Percentiles rank a stretch among this genome's conserved stretches.
phyloP scores from a whole-genome alignment of 2,888 invertebrate genomes.

The Sarcophaga caerulescens region DNA sequence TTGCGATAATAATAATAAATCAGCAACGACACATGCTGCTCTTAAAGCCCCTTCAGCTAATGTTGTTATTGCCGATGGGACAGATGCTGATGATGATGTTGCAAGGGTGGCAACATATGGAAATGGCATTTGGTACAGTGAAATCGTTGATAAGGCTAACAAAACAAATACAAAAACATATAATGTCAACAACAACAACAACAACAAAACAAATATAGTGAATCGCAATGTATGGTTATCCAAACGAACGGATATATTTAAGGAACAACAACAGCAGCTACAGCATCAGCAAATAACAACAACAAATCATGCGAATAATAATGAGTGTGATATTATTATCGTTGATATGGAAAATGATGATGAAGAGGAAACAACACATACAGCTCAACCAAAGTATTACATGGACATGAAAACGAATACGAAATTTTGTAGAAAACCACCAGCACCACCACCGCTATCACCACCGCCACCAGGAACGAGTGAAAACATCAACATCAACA shows the following conservation, averaged over 20 bases:
- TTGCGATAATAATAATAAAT: constrained; percentile 34
- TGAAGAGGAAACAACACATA: not conserved
- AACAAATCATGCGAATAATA: constrained; percentile 23
- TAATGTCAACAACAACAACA: constrained; percentile 25
- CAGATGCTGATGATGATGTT: constrained; percentile 1
- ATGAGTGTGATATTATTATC: constrained; percentile 60
- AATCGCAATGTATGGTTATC: constrained; percentile 41
- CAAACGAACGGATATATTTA: not conserved
- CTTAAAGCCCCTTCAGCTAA: constrained; percentile 14
- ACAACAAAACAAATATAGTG: constrained; percentile 2
- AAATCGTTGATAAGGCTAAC: constrained; percentile 50
- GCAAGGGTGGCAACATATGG: constrained; percentile 39
- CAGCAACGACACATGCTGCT: constrained; percentile 20
- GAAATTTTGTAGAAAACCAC: constrained; percentile 38
- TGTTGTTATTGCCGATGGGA: not conserved
- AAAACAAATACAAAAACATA: constrained; percentile 38
- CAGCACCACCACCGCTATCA: not conserved
- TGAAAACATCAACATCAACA: constrained; percentile 14
- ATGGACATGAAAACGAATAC: constrained; percentile 43
- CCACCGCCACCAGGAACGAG: not conserved
- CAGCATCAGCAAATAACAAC: constrained; percentile 36
- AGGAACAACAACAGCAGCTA: constrained; percentile 29
- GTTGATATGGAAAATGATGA: constrained; percentile 61
- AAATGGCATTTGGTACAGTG: constrained; percentile 58
- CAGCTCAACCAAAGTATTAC: constrained; percentile 26